Conservation (phyloP, 2,113 vertebrate species). For the Paradoxurus hermaphroditus region DNA sequence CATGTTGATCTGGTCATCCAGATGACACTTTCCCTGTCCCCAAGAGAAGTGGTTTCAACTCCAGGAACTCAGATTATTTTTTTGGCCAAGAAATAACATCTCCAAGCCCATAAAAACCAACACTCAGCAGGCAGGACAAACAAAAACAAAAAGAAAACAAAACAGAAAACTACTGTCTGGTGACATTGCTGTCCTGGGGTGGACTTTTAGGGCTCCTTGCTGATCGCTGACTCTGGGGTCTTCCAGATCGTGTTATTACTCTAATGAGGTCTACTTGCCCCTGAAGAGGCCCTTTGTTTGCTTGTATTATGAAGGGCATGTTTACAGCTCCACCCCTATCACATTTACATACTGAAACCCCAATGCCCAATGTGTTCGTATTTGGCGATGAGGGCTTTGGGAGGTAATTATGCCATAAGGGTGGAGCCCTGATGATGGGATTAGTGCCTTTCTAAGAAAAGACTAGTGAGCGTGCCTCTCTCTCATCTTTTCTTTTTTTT, state of each 20-base stretch:
- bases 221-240: background rate
- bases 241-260: background rate
- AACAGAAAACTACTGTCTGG: background rate
- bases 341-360: background rate
- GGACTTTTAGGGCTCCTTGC: background rate
- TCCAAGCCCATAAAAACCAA: background rate
- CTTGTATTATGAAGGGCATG: background rate
- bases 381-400: background rate
- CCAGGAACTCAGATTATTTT: background rate
- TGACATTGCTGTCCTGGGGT: background rate
- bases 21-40: background rate
- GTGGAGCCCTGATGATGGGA: background rate
- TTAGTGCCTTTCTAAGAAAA: background rate
- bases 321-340: background rate
- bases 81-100: background rate
- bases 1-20: background rate
- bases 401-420: background rate
- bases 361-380: background rate
- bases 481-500: background rate
- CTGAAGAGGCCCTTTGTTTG: background rate
- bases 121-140: background rate
- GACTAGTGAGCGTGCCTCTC: background rate
- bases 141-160: background rate
- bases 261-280: too few relatives aligned
- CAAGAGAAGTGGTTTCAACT: background rate